Base-by-base conservation (phyloP, 1,140 invertebrate genomes). In the Phenacoccus solenopsis region DNA sequence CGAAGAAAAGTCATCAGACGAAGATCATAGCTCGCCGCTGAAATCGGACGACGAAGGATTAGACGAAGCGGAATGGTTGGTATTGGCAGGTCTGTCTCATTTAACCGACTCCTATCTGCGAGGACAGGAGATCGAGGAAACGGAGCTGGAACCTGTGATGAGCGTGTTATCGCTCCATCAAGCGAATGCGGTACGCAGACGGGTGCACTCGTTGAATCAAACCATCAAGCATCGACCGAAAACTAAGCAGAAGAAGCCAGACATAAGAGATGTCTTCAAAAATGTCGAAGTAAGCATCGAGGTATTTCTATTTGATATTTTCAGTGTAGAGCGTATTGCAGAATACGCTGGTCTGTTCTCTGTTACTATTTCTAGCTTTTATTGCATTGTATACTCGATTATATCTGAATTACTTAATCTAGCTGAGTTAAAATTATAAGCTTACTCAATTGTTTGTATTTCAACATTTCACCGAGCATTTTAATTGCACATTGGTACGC, bases 191-290 rank as follows among this genome's bases (percentile, higher is more conserved):
- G 87, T 91, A 0, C 83, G 87, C 75, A 81, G 87, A 69, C 80
- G 90, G n/a, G 89, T 91, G 0, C 81, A 84, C 24, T 85, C 87
- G 0, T 81, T 93, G 2, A 93, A 93, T 82, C 84, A 88, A 71
- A 91, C 90, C 1, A 84, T 91, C 0, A 83, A 88, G 21, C 85
- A 84, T 73, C 80, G 85, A 67, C 79, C 83, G 38, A 80, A 86
- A 75, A 79, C 81, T 75, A 76, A 86, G 73, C 83, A 85, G 13
- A 83, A 84, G 35, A 85, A 86, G 72, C 87, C 87, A 20, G 88
- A 91, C 75, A 90, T 90, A 64, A 80, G 89, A 75, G 87, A 90
- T 78, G 85, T 90, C 38, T 88, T 90, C 75, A 85, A 87, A 78
- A 88, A 91, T 79, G 81, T 88, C 69, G 89, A 90, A 83, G 88